phyloP scores from a whole-genome alignment of 1,140 invertebrate genomes.

The Trichonephila clavipes region DNA sequence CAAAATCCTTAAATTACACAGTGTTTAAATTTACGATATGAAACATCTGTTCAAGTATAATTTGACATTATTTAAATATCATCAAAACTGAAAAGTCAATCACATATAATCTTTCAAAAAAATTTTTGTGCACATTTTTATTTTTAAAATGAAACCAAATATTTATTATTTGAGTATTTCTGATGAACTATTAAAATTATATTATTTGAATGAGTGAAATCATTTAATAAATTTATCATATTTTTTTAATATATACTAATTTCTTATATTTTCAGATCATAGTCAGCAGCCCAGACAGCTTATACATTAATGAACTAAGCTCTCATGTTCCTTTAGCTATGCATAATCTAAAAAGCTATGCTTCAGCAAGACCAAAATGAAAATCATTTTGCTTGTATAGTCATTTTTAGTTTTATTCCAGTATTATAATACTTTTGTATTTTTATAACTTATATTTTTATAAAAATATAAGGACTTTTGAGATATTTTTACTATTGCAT shows the following conservation, averaged over 20 bases:
- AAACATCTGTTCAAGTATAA: too few species aligned
- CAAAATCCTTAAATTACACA: too few species aligned
- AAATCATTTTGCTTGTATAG: background rate
- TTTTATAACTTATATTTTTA: slow-evolving; percentile 41
- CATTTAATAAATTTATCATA: too few species aligned
- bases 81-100: too few species aligned
- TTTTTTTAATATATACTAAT: background rate
- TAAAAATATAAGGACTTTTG: slow-evolving; percentile 10
- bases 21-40: too few species aligned
- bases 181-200: too few species aligned
- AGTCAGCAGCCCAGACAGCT: slow-evolving; percentile 48
- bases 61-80: too few species aligned
- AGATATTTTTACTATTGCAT: background rate
- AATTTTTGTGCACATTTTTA: too few species aligned
- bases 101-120: too few species aligned
- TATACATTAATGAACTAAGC: slow-evolving; percentile 43
- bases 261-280: slow-evolving; percentile 24
- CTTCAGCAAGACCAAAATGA: slow-evolving; percentile 27
- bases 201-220: too few species aligned
- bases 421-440: background rate
- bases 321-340: slow-evolving; percentile 35
- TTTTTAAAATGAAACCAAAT: too few species aligned
- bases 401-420: background rate
- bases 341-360: slow-evolving; percentile 32
- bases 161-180: too few species aligned